phyloP scores from a whole-genome alignment of 2,888 invertebrate species.

The Lydus trimaculatus region DNA sequence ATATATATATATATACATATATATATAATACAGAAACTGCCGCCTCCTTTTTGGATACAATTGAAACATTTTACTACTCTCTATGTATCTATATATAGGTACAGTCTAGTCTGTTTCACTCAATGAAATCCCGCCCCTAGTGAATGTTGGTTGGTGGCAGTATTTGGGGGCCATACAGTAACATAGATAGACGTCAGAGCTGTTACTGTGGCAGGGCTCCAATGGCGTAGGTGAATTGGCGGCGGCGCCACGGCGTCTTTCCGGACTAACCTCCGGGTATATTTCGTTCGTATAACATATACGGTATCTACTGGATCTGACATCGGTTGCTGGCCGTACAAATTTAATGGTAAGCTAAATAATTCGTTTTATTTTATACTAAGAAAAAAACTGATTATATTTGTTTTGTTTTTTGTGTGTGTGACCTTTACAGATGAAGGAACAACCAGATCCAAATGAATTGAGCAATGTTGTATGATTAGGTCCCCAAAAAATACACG shows the following conservation, averaged over 20 bases:
- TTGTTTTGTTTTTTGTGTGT: not conserved
- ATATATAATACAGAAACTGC: conserved; percentile 33
- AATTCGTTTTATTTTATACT: not conserved
- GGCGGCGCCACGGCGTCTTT: conserved; percentile 65
- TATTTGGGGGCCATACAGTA: conserved; percentile 49
- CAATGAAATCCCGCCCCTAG: conserved; percentile 34
- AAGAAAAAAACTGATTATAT: no score
- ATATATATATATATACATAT: not conserved
- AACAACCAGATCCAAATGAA: conserved; percentile 21
- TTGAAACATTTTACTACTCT: conserved; percentile 56
- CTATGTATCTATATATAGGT: conserved; percentile 31
- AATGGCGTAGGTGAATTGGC: conserved; percentile 61
- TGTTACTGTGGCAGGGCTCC: conserved; percentile 61
- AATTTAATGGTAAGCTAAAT: conserved; percentile 26
- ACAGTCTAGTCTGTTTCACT: not conserved
- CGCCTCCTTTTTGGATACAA: conserved; percentile 46
- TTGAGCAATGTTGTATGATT: not conserved
- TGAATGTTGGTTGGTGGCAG: conserved; percentile 33
- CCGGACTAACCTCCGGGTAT: conserved; percentile 52
- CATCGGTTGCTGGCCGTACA: conserved; percentile 41
- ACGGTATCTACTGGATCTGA: conserved; percentile 45
- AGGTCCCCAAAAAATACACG: no score
- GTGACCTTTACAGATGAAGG: conserved; percentile 35
- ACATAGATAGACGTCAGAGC: conserved; percentile 47
- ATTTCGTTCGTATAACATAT: conserved; percentile 2